These are phyloP conservation scores for Neosilurus hyrtlii DNA, from an alignment of 2,797 vertebrate species.

Conservation along the genomic window DNA sequence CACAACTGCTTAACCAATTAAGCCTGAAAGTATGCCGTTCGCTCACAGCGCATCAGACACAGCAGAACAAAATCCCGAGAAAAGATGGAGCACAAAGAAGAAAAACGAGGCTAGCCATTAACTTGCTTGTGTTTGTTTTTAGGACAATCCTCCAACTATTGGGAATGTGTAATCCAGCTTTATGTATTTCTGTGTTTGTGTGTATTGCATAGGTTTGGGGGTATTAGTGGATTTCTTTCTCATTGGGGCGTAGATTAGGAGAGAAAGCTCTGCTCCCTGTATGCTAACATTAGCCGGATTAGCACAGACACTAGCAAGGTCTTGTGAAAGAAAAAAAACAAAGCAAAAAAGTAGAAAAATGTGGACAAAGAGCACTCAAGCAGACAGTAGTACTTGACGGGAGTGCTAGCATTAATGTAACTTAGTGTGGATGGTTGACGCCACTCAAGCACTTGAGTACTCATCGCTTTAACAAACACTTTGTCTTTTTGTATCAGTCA, in stretches of 20 bases:
- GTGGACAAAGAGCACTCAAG: slow-evolving; percentile 62
- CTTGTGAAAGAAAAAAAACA: slow-evolving; percentile 54
- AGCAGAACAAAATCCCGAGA: slow-evolving; percentile 28
- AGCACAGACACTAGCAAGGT: slow-evolving; percentile 48
- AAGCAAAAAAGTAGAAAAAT: slow-evolving; percentile 47
- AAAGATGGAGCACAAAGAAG: slow-evolving; percentile 5
- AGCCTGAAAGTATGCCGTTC: slow-evolving; percentile 46
- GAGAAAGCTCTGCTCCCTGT: slow-evolving; percentile 35
- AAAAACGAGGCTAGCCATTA: slow-evolving; percentile 22
- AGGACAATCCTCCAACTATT: slow-evolving; percentile 50
- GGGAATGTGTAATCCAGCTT: slow-evolving; percentile 52
- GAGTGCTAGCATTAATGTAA: slow-evolving; percentile 12
- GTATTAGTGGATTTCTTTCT: slow-evolving; percentile 57
- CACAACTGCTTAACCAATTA: slow-evolving; percentile 54
- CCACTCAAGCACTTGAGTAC: slow-evolving; percentile 60
- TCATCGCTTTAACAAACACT: slow-evolving; percentile 66
- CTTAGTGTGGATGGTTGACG: slow-evolving; percentile 60
- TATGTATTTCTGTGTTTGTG: not conserved
- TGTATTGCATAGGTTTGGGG: slow-evolving; percentile 12
- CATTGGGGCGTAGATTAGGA: slow-evolving; percentile 59
- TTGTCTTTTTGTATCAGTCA: slow-evolving; percentile 29
- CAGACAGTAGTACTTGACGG: slow-evolving; percentile 27
- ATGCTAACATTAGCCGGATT: slow-evolving; percentile 44
- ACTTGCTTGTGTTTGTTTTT: slow-evolving; percentile 34
- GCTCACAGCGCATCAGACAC: slow-evolving; percentile 43